Evolutionary conservation across 2,888 invertebrate species (phyloP), one percentile per base, ranked within the genome.

Genomic region (Catocala sponsa): DNA sequence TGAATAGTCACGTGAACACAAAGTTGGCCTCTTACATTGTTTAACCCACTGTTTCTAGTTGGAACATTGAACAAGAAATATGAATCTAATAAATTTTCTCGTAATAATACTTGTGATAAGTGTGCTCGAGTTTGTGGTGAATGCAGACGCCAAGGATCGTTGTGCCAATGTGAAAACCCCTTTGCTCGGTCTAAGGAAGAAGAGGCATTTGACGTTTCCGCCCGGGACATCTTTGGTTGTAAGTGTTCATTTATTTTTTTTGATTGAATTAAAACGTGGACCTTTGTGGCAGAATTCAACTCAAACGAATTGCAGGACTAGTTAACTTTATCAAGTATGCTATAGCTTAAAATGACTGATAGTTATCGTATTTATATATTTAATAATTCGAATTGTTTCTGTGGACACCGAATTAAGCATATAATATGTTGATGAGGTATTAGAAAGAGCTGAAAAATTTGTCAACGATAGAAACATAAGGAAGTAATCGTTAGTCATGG

Each of bases 141-240:
- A 74, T 62, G 59, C 70, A 7, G 56, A 63, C 7, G 66, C 65
- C 9, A 71, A 73, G 0, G 63, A 76, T 57, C 76, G 82, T 6
- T 94, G 94, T 75, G 87, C 88, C 0, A 94, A 91, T 82, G 83
- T 87, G 15, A 94, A 86, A 65, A 83, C 84, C 2, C 69, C 85
- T 7, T 62, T 91, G 5, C 76, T 74, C 13, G 70, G 76, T 0
- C 71, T 90, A 15, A 84, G 94, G 42, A 93, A 90, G 61, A 80
- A 87, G 32, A 81, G 94, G 41, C 86, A 90, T 77, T 63, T 94
- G 59, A 85, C 85, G 0, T 94, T 93, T 73, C 92, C 92, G 2
- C 84, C 89, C 53, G 87, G 86, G 9, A 87, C 86, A 48, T 72
- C 79, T 73, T 51, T 91, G 46, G 84, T 91, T 72, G 94, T 94